Evolutionary conservation across 2,888 invertebrate genomes (phyloP), one percentile per base, ranked within the genome.

Genomic region (Chamaedrilus cognettii): DNA sequence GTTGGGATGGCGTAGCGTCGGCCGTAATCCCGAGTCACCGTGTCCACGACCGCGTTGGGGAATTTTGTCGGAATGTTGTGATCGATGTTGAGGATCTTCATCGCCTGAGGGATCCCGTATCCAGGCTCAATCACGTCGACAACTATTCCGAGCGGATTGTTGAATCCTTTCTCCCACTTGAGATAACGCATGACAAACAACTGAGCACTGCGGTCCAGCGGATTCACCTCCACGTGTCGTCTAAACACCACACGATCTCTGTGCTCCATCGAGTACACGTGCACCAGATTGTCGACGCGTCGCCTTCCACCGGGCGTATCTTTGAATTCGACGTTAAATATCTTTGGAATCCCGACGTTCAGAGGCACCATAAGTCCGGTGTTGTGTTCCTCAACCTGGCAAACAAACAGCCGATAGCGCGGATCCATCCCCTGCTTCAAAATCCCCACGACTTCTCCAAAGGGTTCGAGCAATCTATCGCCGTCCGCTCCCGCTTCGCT

Each of bases 141-240:
- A 7, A 80, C 79, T 30, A 80, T 70, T 51, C 81, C 79, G 1
- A 80, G 63, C 0, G 80, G 80, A 11, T 74, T 66, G 15, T 71
- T 70, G 51, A 76, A 70, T 4, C 67, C 67, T 28, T 71, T 68
- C 23, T 79, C 74, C 79, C 78, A 82, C n/a, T 77, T 77, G 59
- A 81, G 62, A 67, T 77, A 80, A 19, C 76, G 72, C 11, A 79
- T 79, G 11, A 79, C 72, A 75, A 79, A 80, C 57, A 81, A 63
- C 56, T 77, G 78, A 1, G 68, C 65, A 19, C 66, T 61, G 7
- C 71, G 70, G 28, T 76, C 69, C 2, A 63, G 34, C 11, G 70
- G 67, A 32, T 77, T 71, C 15, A 80, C 62, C 11, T 51, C 59
- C 62, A 77, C 79, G 61, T 74, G 75, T 32, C 77, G 76, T 66